Conservation (phyloP, 2,888 invertebrate species). For the Choreutis nemorana region DNA sequence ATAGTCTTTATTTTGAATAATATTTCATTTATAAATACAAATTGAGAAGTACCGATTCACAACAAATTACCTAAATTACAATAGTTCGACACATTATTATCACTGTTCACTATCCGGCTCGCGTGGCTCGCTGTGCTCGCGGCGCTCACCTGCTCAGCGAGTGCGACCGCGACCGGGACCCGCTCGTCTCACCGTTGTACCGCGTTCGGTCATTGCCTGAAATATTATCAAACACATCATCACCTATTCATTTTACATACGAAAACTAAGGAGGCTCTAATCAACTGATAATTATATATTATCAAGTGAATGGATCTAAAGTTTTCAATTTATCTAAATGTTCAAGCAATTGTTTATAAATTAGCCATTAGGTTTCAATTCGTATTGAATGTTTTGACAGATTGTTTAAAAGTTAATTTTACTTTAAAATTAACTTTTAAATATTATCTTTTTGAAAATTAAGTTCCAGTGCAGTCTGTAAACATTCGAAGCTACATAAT, state of each 20-base stretch:
- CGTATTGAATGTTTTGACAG: too few relatives aligned
- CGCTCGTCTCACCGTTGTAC: constrained; percentile 44
- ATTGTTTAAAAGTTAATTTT: too few relatives aligned
- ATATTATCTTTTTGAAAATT: too few relatives aligned
- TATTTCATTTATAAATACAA: constrained; percentile 60
- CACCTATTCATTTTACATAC: background rate
- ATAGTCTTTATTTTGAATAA: constrained; percentile 61
- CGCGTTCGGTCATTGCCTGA: constrained; percentile 57
- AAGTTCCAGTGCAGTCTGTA: too few relatives aligned
- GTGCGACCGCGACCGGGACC: constrained; percentile 59
- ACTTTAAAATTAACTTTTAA: too few relatives aligned
- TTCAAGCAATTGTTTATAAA: too few relatives aligned
- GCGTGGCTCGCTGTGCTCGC: constrained; percentile 16
- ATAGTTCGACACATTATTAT: constrained; percentile 55
- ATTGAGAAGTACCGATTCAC: constrained; percentile 65
- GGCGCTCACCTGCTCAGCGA: constrained; percentile 74
- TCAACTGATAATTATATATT: too few relatives aligned
- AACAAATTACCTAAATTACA: constrained; percentile 57
- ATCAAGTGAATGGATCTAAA: too few relatives aligned
- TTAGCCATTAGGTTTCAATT: too few relatives aligned
- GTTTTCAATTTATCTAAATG: too few relatives aligned
- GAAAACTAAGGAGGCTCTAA: too few relatives aligned
- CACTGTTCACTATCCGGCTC: constrained; percentile 40
- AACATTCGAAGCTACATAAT: too few relatives aligned
- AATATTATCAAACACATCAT: constrained; percentile 1